A percentile compares a stretch with the other conserved stretches of the same genome.
Conservation (phyloP, 2,888 invertebrate genomes). For the Oxystoma pomonae region DNA sequence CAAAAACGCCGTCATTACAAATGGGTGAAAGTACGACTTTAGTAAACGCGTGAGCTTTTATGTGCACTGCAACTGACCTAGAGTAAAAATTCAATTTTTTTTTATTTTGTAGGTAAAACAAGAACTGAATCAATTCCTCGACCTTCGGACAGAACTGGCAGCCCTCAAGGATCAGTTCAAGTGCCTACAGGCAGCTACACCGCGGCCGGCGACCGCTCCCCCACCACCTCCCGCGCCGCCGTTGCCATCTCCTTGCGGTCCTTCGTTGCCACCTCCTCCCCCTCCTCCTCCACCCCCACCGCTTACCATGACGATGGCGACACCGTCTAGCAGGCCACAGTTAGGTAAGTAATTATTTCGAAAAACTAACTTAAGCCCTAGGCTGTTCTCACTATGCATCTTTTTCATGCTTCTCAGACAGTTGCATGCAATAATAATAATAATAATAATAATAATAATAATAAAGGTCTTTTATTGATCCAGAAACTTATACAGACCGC, state of each 20-base stretch:
- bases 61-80: too few relatives aligned
- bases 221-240: conserved; percentile 24
- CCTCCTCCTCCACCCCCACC: conserved; percentile 27
- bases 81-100: conserved; percentile 4
- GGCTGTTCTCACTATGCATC: too few relatives aligned
- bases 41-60: too few relatives aligned
- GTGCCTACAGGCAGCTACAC: neutral
- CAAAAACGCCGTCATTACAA: too few relatives aligned
- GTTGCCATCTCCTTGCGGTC: conserved; percentile 30
- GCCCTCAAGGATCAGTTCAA: conserved; percentile 26
- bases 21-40: too few relatives aligned
- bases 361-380: too few relatives aligned
- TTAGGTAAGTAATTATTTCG: neutral
- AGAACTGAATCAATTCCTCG: conserved; percentile 22
- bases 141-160: conserved; percentile 26
- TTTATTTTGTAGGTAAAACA: conserved; percentile 25
- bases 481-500: too few relatives aligned
- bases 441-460: too few relatives aligned
- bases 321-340: neutral
- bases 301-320: neutral
- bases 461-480: too few relatives aligned
- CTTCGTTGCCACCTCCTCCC: conserved; percentile 35
- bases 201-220: conserved; percentile 33
- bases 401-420: too few relatives aligned
- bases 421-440: too few relatives aligned